Conservation (phyloP, 2,888 invertebrate genomes). For the Trimorus sp. region DNA sequence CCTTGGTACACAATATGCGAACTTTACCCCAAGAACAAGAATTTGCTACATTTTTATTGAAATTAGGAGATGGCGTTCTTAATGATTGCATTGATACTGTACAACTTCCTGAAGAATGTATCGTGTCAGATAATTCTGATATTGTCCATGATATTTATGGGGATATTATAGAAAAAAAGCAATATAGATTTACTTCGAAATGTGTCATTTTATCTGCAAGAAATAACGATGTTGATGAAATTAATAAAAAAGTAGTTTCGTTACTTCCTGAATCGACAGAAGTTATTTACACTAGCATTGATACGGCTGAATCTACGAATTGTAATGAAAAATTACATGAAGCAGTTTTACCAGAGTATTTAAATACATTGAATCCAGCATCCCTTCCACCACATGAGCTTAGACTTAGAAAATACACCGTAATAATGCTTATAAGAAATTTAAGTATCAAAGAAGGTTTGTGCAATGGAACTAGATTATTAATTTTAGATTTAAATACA, state of each 20-base stretch:
- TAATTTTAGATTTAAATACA: conserved; percentile 15
- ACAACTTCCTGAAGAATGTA: conserved; percentile 42
- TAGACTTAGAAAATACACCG: conserved; percentile 28
- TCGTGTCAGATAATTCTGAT: conserved; percentile 30
- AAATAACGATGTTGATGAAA: conserved; percentile 45
- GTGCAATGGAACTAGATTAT: conserved; percentile 26
- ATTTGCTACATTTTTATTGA: conserved; percentile 59
- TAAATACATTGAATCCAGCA: conserved; percentile 29
- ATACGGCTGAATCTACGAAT: conserved; percentile 27
- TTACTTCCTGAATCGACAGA: conserved; percentile 21
- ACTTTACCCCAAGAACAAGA: conserved; percentile 54
- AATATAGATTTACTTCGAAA: conserved; percentile 41
- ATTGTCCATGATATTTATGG: conserved; percentile 52
- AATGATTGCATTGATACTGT: conserved; percentile 61
- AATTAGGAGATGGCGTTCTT: conserved; percentile 53
- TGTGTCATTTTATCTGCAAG: conserved; percentile 64
- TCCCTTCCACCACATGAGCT: conserved; percentile 41
- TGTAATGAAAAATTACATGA: conserved; percentile 24
- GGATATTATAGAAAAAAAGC: conserved; percentile 39
- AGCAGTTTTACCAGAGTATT: conserved; percentile 43
- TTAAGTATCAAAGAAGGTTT: not conserved
- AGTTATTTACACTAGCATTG: conserved; percentile 29
- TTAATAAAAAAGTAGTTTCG: conserved; percentile 17
- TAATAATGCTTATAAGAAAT: too few relatives aligned
- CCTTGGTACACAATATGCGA: conserved; percentile 64